Evolutionary conservation across 1,140 invertebrate genomes (phyloP).

Genomic region (Pararge aegeria): DNA sequence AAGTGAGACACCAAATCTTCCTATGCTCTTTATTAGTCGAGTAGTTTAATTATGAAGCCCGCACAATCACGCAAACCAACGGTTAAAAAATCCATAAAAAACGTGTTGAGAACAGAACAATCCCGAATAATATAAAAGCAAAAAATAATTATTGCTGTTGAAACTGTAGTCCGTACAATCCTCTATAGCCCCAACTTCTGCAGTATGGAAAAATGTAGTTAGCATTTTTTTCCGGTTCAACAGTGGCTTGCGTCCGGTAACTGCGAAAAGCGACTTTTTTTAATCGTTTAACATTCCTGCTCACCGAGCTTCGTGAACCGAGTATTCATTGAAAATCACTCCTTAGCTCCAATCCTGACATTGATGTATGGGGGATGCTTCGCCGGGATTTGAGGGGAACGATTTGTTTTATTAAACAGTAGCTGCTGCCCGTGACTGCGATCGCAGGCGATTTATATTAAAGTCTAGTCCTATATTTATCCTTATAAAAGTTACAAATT

Average conservation of each 20-base stretch:
- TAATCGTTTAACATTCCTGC: conserved; percentile 6
- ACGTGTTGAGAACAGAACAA: no score
- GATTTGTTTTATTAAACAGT: conserved; percentile 3
- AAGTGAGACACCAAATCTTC: no score
- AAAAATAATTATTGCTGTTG: neutral
- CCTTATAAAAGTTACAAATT: no score
- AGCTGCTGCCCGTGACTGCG: neutral
- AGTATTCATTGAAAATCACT: conserved; percentile 12
- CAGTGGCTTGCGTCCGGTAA: conserved; percentile 1
- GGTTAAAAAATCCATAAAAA: no score
- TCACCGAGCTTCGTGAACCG: conserved; percentile 4
- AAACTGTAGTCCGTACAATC: neutral
- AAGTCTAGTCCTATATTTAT: no score
- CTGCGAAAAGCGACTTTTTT: conserved; percentile 2
- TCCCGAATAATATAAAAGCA: neutral
- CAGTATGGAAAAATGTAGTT: conserved; percentile 1
- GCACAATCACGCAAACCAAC: no score
- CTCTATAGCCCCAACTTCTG: neutral
- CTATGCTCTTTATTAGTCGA: no score
- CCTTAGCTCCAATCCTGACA: conserved; percentile 3
- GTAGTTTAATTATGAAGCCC: no score
- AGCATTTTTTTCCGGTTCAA: conserved; percentile 9
- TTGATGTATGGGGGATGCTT: conserved; percentile 5
- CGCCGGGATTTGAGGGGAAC: conserved; percentile 1
- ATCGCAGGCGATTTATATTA: no score